Evolutionary conservation across 2,797 vertebrate species (phyloP).

Genomic region (Parauchenoglanis ngamensis): DNA sequence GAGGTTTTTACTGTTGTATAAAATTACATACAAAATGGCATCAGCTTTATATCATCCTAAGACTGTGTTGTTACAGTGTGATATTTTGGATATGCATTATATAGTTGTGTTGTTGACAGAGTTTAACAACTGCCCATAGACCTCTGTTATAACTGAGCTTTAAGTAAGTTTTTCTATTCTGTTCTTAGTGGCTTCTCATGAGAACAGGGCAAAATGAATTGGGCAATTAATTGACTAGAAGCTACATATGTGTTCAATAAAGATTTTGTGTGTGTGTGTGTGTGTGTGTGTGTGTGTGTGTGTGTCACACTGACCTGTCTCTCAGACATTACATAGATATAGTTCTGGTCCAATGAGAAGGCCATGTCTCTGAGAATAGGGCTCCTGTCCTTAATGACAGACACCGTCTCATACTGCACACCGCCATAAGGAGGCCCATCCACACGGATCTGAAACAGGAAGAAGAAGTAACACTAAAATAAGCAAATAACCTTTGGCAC

Average conservation of each 20-base stretch:
- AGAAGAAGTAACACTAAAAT: conserved; percentile 4
- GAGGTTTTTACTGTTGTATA: background rate
- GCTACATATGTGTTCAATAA: background rate
- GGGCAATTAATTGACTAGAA: background rate
- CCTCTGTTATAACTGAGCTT: background rate
- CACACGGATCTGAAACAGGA: conserved; percentile 83
- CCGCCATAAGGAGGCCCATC: conserved; percentile 86
- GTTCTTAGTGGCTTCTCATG: no score
- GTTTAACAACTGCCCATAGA: background rate
- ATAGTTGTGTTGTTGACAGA: background rate
- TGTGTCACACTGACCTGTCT: conserved; percentile 82
- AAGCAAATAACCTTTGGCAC: conserved; percentile 16
- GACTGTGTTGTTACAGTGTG: background rate
- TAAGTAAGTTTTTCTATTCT: background rate
- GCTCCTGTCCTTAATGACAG: conserved; percentile 88
- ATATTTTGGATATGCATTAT: background rate
- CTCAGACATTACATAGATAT: conserved; percentile 95
- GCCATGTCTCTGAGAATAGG: conserved; percentile 93
- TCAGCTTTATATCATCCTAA: background rate
- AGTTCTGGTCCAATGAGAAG: conserved; percentile 88
- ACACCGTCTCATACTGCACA: conserved; percentile 89
- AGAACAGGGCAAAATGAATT: background rate
- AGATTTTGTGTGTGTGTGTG: background rate
- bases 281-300: background rate
- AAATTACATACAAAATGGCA: background rate